phyloP scores from a whole-genome alignment of 2,888 invertebrate genomes.

The Bruchidius siliquastri region DNA sequence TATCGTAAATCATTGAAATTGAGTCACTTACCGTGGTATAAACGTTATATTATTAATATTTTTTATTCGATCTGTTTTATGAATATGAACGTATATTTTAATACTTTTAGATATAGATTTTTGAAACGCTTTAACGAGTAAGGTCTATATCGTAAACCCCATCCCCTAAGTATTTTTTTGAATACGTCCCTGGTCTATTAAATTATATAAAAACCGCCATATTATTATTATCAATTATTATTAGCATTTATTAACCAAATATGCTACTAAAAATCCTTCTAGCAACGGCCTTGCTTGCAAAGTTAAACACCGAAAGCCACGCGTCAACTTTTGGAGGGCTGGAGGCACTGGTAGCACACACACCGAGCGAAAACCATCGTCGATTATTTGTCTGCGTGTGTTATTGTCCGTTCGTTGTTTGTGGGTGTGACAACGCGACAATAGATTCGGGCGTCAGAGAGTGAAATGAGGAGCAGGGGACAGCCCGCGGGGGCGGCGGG shows the following conservation, averaged over 20 bases:
- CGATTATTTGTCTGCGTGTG: slow-evolving; percentile 3
- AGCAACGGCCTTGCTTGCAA: background rate
- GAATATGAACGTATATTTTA: too few relatives aligned
- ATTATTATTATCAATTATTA: too few relatives aligned
- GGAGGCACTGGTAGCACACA: background rate
- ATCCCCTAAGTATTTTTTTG: too few relatives aligned
- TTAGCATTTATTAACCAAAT: background rate
- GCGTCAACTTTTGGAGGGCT: background rate
- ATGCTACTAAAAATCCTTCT: background rate
- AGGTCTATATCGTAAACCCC: too few relatives aligned
- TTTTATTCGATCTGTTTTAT: too few relatives aligned
- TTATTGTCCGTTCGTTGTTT: slow-evolving; percentile 18
- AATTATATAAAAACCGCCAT: too few relatives aligned
- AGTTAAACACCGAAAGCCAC: background rate
- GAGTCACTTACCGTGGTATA: too few relatives aligned
- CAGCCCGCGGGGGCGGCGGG: slow-evolving; percentile 41
- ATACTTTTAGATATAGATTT: too few relatives aligned
- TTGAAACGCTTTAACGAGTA: too few relatives aligned
- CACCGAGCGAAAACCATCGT: background rate
- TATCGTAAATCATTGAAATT: too few relatives aligned
- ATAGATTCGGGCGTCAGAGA: slow-evolving; percentile 4
- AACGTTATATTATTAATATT: too few relatives aligned
- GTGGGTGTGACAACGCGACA: slow-evolving; percentile 17
- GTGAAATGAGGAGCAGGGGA: slow-evolving; percentile 28
- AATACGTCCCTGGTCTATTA: too few relatives aligned